Conservation (phyloP, 2,888 invertebrate genomes). For the Galerucella calmariensis region DNA sequence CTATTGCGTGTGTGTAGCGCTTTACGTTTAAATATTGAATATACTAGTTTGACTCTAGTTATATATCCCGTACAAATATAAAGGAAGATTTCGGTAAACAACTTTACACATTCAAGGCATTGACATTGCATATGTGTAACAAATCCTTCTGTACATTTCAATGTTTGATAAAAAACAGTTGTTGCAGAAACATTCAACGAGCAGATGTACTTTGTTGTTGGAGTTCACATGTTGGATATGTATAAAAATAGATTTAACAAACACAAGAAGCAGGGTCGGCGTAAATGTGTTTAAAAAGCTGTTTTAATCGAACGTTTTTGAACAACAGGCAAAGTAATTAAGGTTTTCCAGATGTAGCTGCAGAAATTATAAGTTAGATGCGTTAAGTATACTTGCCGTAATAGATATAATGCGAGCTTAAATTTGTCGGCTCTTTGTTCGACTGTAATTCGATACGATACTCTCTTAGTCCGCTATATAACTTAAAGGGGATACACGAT, state of each 20-base stretch:
- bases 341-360: neutral
- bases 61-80: neutral
- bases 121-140: slow-evolving; percentile 4
- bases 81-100: neutral
- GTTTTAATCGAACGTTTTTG: neutral
- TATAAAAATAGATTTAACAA: slow-evolving; percentile 12
- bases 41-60: neutral
- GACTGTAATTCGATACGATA: too few species aligned
- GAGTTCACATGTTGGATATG: slow-evolving; percentile 15
- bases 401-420: too few species aligned
- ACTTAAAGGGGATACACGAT: too few species aligned
- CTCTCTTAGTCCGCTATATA: too few species aligned
- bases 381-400: too few species aligned
- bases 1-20: too few species aligned
- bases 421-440: too few species aligned
- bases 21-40: too few species aligned
- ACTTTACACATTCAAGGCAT: slow-evolving; percentile 8
- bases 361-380: neutral
- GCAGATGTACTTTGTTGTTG: slow-evolving; percentile 19
- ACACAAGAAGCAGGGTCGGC: slow-evolving; percentile 8
- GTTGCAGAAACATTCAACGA: slow-evolving; percentile 15
- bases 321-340: slow-evolving; percentile 2
- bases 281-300: slow-evolving; percentile 3
- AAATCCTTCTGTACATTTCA: slow-evolving; percentile 14
- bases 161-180: slow-evolving; percentile 21